phyloP scores from a whole-genome alignment of 2,797 vertebrate species.

The Gymnopithys bicolor region DNA sequence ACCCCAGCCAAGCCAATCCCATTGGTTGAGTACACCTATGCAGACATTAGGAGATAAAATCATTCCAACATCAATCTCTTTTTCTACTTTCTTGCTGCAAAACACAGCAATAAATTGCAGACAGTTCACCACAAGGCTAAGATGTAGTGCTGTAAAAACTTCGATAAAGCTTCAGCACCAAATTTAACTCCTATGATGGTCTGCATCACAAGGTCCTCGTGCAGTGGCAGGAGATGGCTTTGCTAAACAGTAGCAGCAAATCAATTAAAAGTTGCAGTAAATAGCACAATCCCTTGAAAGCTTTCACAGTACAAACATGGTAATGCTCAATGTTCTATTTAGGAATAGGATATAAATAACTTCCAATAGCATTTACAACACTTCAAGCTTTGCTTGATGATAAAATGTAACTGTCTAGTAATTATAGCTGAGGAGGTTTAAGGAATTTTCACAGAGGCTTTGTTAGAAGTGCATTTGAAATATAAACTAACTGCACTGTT shows the following conservation, averaged over 20 bases:
- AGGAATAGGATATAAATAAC: not conserved
- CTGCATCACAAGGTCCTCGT: not conserved
- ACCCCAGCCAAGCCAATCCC: not conserved
- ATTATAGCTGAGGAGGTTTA: not conserved
- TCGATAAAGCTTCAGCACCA: slow-evolving; percentile 24
- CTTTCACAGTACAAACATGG: not conserved
- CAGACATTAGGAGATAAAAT: not conserved
- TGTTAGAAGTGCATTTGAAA: not conserved
- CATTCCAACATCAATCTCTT: slow-evolving; percentile 46
- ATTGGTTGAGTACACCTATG: not conserved
- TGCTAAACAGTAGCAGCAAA: not conserved
- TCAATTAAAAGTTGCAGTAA: slow-evolving; percentile 53
- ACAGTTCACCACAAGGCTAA: slow-evolving; percentile 13
- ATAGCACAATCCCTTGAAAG: slow-evolving; percentile 10
- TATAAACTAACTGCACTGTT: not conserved
- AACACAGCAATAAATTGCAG: slow-evolving; percentile 54
- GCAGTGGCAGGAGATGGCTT: slow-evolving; percentile 17
- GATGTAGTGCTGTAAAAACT: slow-evolving; percentile 41
- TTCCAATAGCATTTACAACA: not conserved
- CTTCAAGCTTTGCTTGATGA: not conserved
- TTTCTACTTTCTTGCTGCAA: slow-evolving; percentile 24
- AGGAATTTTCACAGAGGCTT: not conserved
- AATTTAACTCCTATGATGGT: slow-evolving; percentile 6
- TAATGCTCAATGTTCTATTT: not conserved
- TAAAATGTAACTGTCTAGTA: not conserved